Conservation (phyloP, 2,888 invertebrate species). For the Drosophila silvestris region DNA sequence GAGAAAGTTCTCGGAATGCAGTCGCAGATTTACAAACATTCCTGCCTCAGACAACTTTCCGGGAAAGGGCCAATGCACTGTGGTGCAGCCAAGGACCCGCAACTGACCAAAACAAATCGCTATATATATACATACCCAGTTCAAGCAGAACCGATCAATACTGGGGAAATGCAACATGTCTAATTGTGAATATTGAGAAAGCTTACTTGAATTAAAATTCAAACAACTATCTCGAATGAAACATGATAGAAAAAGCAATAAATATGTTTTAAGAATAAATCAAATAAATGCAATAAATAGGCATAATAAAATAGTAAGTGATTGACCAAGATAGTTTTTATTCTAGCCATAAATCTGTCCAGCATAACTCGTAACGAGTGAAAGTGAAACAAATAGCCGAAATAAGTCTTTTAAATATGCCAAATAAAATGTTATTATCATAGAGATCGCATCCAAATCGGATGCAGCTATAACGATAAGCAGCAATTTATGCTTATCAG, state of each 20-base stretch:
- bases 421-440: conserved; percentile 38
- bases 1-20: conserved; percentile 64
- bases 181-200: not conserved
- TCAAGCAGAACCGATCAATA: not conserved
- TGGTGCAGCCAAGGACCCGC: conserved; percentile 35
- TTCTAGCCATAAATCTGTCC: conserved; percentile 1
- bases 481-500: conserved; percentile 69
- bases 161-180: not conserved
- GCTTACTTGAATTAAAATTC: not conserved
- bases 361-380: conserved; percentile 28
- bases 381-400: conserved; percentile 33
- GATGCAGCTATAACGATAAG: conserved; percentile 59
- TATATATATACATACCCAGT: not conserved
- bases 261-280: not conserved
- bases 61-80: conserved; percentile 63
- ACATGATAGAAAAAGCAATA: not conserved
- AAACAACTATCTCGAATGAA: not conserved
- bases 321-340: not conserved
- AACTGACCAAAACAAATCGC: conserved; percentile 13
- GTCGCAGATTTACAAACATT: conserved; percentile 33
- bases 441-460: conserved; percentile 27
- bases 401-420: conserved; percentile 20
- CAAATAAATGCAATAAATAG: not conserved
- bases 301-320: not conserved
- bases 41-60: conserved; percentile 70